A percentile compares a stretch with the other conserved stretches of the same genome.
These are phyloP conservation scores for Tragelaphus scriptus DNA, from an alignment of 2,113 vertebrate species.

Conservation along the genomic window DNA sequence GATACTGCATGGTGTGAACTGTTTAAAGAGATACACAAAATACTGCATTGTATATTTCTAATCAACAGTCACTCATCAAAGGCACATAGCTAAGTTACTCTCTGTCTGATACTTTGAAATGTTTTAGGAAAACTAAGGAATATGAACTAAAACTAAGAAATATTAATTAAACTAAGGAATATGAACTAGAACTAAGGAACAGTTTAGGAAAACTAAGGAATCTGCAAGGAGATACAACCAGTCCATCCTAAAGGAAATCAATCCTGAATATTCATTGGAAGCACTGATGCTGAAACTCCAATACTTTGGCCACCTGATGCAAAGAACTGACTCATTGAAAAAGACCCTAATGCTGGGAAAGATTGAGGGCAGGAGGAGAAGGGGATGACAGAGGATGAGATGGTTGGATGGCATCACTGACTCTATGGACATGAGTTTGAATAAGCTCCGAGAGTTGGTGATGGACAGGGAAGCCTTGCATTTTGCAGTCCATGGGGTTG, in stretches of 20 bases:
- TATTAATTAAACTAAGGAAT: not conserved
- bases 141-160: not conserved
- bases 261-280: not conserved
- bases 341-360: not conserved
- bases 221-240: not conserved
- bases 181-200: not conserved
- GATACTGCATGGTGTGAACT: not conserved
- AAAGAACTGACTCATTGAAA: not conserved
- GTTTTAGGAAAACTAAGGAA: not conserved
- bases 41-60: not conserved
- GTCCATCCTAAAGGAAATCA: not conserved
- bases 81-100: not conserved
- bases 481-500: not conserved
- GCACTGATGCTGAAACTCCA: not conserved
- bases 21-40: not conserved
- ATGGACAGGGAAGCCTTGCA: not conserved
- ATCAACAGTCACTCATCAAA: not conserved
- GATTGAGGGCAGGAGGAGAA: not conserved
- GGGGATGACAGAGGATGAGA: not conserved
- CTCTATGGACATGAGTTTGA: not conserved
- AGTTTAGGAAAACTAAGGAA: not conserved
- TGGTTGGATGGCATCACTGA: fast-evolving
- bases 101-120: not conserved
- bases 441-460: not conserved
- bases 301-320: not conserved